Evolutionary conservation across 2,113 vertebrate species (phyloP).

Genomic region (Leiothrix lutea): DNA sequence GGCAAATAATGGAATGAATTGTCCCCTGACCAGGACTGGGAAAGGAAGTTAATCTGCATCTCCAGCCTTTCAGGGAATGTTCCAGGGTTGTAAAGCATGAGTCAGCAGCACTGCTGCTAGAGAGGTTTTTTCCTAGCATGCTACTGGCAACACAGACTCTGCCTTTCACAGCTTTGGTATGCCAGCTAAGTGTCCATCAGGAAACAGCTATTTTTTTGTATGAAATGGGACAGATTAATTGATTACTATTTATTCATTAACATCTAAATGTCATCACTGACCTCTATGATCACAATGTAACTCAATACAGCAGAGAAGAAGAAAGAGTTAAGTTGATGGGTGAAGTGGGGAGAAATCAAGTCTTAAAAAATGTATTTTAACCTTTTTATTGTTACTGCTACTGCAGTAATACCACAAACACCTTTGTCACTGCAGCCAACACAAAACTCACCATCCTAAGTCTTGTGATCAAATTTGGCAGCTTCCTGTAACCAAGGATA

Average conservation of each 20-base stretch:
- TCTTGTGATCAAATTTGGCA: background rate
- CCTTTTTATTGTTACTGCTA: background rate
- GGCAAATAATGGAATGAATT: background rate
- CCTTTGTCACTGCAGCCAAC: background rate
- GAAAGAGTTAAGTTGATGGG: background rate
- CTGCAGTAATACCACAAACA: background rate
- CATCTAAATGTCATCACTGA: background rate
- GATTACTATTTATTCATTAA: background rate
- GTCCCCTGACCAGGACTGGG: background rate
- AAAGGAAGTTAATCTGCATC: background rate
- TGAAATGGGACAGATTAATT: background rate
- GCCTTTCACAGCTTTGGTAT: background rate
- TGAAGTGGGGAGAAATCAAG: background rate
- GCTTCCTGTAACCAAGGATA: background rate
- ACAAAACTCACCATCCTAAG: background rate
- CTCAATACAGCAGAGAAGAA: background rate
- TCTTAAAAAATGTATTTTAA: background rate
- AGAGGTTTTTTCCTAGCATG: background rate
- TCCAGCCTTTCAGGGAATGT: background rate
- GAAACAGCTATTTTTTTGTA: background rate
- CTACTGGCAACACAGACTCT: background rate
- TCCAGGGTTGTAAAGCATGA: conserved; percentile 28
- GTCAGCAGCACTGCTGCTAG: background rate
- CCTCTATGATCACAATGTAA: background rate
- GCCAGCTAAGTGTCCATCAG: background rate